These are phyloP conservation scores for Machimus rusticus DNA, from an alignment of 2,888 invertebrate genomes.

Conservation along the genomic window DNA sequence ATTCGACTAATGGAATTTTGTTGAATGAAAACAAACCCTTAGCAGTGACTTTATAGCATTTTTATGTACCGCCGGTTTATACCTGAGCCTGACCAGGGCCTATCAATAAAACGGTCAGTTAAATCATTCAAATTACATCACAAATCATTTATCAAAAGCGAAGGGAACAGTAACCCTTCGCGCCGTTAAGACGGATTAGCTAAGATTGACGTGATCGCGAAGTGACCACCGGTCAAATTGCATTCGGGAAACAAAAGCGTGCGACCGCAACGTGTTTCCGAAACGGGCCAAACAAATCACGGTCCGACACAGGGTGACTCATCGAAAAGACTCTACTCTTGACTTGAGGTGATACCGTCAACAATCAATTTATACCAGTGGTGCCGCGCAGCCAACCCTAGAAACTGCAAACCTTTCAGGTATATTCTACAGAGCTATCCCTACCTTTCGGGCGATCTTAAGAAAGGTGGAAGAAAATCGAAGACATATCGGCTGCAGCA, in stretches of 20 bases:
- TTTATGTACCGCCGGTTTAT: conserved; percentile 16
- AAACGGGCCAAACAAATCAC: background rate
- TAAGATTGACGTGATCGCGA: background rate
- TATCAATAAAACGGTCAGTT: conserved; percentile 28
- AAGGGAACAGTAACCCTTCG: background rate
- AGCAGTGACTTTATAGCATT: conserved; percentile 27
- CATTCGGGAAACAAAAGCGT: conserved; percentile 23
- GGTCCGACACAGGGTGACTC: background rate
- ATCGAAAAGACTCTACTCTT: conserved; percentile 10
- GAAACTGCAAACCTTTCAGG: background rate
- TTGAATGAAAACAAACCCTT: conserved; percentile 40
- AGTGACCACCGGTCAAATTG: conserved; percentile 41
- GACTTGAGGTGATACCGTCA: conserved; percentile 45
- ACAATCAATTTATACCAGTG: conserved; percentile 46
- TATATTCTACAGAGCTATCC: background rate
- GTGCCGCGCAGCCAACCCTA: background rate
- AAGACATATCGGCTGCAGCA: conserved; percentile 39
- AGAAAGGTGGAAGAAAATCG: conserved; percentile 25
- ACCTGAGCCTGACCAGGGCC: background rate
- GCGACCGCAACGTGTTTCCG: background rate
- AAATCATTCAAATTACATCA: conserved; percentile 37
- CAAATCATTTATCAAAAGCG: conserved; percentile 34
- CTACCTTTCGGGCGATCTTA: background rate
- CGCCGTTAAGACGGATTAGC: conserved; percentile 4
- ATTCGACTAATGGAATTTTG: background rate